Conservation (phyloP, 2,113 vertebrate species). For the Trematocara macrostoma region DNA sequence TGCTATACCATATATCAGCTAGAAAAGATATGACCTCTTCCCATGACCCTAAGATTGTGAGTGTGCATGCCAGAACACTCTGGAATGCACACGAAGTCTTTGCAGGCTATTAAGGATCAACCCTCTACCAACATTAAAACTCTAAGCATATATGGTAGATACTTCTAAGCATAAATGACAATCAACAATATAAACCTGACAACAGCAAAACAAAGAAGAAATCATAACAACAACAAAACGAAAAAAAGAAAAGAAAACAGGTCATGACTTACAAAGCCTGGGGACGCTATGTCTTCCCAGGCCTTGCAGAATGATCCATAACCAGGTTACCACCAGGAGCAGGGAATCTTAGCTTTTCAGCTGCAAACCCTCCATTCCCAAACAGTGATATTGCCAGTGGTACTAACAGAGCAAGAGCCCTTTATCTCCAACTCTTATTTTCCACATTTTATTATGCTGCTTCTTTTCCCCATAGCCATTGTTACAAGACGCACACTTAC, state of each 20-base stretch:
- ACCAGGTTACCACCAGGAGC: conserved; percentile 22
- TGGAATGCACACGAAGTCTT: too few species aligned
- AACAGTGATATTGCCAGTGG: not conserved
- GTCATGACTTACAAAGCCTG: not conserved
- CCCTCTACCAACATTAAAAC: too few species aligned
- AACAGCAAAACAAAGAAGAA: not conserved
- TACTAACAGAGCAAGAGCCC: not conserved
- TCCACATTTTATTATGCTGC: conserved; percentile 35
- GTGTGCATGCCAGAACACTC: too few species aligned
- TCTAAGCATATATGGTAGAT: too few species aligned
- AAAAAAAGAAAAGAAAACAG: not conserved
- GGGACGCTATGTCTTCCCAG: not conserved
- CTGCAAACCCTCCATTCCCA: not conserved
- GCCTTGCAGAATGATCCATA: conserved; percentile 27
- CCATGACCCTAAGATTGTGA: too few species aligned
- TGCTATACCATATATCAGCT: too few species aligned
- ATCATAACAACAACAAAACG: not conserved
- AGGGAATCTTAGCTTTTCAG: not conserved
- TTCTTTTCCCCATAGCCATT: conserved; percentile 17
- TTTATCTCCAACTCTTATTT: conserved; percentile 35
- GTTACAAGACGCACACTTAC: conserved; percentile 4
- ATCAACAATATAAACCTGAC: not conserved
- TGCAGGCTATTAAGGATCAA: too few species aligned
- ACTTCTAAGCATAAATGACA: too few species aligned
- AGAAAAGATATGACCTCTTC: too few species aligned